Base-by-base conservation (phyloP, 2,797 vertebrate species). In the Helarctos malayanus region DNA sequence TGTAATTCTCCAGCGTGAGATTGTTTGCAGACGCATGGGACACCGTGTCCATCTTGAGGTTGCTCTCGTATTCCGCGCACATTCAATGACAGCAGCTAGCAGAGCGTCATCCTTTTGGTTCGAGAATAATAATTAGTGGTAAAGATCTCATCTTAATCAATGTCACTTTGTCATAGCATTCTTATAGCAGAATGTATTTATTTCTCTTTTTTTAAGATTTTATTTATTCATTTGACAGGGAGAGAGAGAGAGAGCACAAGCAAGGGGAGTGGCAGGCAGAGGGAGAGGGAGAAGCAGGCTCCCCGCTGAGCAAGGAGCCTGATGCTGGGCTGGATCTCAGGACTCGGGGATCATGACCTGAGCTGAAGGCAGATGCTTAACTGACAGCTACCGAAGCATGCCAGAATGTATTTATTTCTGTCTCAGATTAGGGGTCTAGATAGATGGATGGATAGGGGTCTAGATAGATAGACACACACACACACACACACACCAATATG, bases 341-440 rank as follows among this genome's bases (percentile, higher is more conserved):
- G 41, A 41, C 41, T 41, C 41, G 5, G 41, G 41, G 41, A 41
- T 41, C 41, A 41, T 41, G 41, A 41, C 41, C 41, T 41, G 41
- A 41, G 41, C 41, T 41, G 41, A 41, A 41, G 41, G 41, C 41
- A 41, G 41, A 41, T 41, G 41, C 41, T 41, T 41, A 41, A 41
- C 41, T 41, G 41, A 41, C 41, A 41, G 41, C 41, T 7, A 41
- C 41, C 41, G 5, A 41, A 41, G 41, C 41, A 7, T 41, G 41
- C 41, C 38, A 61, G 38, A 61, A 83, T 49, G 27, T 85, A 49
- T 76, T 84, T 91, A 69, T 88, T 80, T 89, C 52, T 94, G 21
- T 86, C 45, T 52, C 27, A 69, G 41, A n/a, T 73, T 32, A 75
- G 25, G 19, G 41, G 11, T 95, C 68, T 73, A 13, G 38, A 9